These are phyloP conservation scores for Alloscopus bannaensis DNA, from an alignment of 2,888 invertebrate species.

Conservation along the genomic window DNA sequence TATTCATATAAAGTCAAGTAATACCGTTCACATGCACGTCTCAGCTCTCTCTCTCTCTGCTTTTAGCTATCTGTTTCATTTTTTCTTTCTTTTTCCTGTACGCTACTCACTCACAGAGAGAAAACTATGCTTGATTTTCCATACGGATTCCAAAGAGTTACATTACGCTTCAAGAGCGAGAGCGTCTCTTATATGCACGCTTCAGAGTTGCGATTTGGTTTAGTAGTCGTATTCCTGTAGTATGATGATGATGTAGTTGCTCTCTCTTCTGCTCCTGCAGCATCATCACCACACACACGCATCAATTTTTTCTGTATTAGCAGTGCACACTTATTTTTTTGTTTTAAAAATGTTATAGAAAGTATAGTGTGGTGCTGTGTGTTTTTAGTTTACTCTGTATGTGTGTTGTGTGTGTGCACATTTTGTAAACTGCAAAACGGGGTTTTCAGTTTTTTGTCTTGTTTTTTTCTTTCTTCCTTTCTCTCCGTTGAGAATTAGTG, in stretches of 20 bases:
- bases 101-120: slow-evolving; percentile 11
- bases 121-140: background rate
- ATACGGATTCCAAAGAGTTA: slow-evolving; percentile 9
- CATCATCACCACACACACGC: background rate
- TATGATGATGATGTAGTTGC: slow-evolving; percentile 39
- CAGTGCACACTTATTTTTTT: slow-evolving; percentile 9
- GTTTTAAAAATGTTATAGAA: background rate
- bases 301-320: slow-evolving; percentile 6
- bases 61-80: background rate
- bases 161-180: background rate
- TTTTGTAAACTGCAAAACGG: slow-evolving; percentile 1
- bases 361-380: background rate
- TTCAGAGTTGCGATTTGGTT: slow-evolving; percentile 54
- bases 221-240: slow-evolving; percentile 52
- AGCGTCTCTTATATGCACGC: slow-evolving; percentile 23
- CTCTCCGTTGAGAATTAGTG: too few species aligned
- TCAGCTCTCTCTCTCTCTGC: background rate
- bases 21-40: background rate
- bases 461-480: too few species aligned
- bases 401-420: slow-evolving; percentile 9
- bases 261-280: slow-evolving; percentile 15
- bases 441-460: slow-evolving; percentile 24
- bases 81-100: slow-evolving; percentile 5
- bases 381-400: background rate
- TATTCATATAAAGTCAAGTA: slow-evolving; percentile 34